Conservation (phyloP, 1,140 invertebrate genomes). For the Bombus huntii region DNA sequence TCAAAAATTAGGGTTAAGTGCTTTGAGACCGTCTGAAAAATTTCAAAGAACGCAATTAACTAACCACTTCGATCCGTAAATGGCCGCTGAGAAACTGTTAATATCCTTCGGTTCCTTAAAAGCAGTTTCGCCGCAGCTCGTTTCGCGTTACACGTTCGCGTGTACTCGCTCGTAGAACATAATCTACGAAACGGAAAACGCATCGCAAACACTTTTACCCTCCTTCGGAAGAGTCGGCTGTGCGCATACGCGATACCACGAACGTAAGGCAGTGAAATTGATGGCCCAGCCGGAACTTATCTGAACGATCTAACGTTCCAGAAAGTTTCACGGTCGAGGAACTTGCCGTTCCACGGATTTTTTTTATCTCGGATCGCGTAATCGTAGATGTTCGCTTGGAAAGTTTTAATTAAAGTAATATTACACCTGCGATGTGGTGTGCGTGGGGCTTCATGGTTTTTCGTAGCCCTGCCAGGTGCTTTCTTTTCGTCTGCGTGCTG, state of each 20-base stretch:
- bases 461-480: too few relatives aligned
- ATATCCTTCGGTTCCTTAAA: not conserved
- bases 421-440: not conserved
- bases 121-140: not conserved
- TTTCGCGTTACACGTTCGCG: not conserved
- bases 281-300: slow-evolving; percentile 24
- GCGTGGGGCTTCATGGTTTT: not conserved
- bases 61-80: too few relatives aligned
- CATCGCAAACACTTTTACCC: slow-evolving; percentile 11
- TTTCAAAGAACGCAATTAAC: too few relatives aligned
- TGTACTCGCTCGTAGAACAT: not conserved
- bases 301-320: slow-evolving; percentile 6
- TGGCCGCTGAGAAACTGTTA: not conserved
- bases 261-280: slow-evolving; percentile 12
- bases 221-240: not conserved
- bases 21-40: too few relatives aligned
- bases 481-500: not conserved
- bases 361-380: slow-evolving; percentile 16
- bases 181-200: slow-evolving; percentile 9
- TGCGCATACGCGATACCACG: not conserved
- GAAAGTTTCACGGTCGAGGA: slow-evolving; percentile 3
- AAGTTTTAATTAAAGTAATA: slow-evolving; percentile 52
- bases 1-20: too few relatives aligned
- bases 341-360: slow-evolving; percentile 9
- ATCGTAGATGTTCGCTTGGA: not conserved